Evolutionary conservation across 2,888 invertebrate genomes (phyloP), one percentile per base, ranked within the genome.

Genomic region (Drosophila parthenogenetica): DNA sequence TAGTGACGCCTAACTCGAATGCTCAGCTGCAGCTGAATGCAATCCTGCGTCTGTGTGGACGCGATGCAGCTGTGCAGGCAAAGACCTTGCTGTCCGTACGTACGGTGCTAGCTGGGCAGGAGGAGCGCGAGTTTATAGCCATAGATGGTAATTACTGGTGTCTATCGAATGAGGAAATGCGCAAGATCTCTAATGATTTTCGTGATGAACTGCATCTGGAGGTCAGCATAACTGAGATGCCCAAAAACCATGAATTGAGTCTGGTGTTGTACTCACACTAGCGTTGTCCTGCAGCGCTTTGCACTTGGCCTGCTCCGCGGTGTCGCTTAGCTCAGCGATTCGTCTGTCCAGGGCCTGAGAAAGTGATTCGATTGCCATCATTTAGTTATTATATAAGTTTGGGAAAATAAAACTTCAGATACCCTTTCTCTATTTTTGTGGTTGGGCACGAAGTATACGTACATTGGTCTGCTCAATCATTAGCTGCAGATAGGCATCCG

Each of bases 401-500:
- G 7, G 16, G 5, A 25, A 29, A 13, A 29, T 29, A 29, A 29
- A 29, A 29, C 29, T 29, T 29, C 29, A 29, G 29, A 29, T 29
- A 29, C 8, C 29, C 29, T 8, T 8, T 29, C 29, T 8, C 29
- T 29, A n/a, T n/a, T 29, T 8, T 8, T 29, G 1, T n/a, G 29
- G 8, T 29, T 29, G 29, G 8, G 29, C 1, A 29, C 29, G 8
- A 29, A 29, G 29, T 29, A 29, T 35, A 87, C 93, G 93, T 90
- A 96, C 96, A 92, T 95, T 95, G 57, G 97, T 96, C 92, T 98
- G 97, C 87, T 98, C 97, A 77, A 99, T 99, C 93, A 99, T 95
- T 74, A 99, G 94, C 93, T 98, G 98, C 65, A 99, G 94, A 93
- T 98, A 99, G 17, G 97, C 97, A 93, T 99, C 99, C 0, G 99